Conservation (phyloP, 2,888 invertebrate genomes). For the Unio delphinus region DNA sequence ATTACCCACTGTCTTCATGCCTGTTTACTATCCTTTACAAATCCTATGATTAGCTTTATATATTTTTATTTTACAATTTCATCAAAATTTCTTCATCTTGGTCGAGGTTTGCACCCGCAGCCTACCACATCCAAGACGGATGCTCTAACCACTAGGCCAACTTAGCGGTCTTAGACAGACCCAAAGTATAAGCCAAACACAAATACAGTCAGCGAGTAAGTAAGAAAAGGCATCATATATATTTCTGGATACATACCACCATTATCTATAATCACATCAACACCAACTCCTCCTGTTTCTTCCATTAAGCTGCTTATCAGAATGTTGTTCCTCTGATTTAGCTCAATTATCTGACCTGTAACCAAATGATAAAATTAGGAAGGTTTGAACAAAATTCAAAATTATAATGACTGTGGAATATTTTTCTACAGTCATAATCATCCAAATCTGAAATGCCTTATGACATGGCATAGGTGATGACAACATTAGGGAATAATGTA, state of each 20-base stretch:
- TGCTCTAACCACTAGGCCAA: too few species aligned
- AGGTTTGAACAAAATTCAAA: neutral
- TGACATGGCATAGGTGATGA: too few species aligned
- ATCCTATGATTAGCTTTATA: too few species aligned
- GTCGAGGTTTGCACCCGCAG: too few species aligned
- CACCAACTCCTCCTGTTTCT: conserved; percentile 73
- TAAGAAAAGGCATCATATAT: neutral
- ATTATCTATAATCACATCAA: conserved; percentile 73
- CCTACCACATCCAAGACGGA: too few species aligned
- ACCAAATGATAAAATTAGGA: conserved; percentile 2
- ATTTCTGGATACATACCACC: conserved; percentile 59
- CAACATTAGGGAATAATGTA: too few species aligned
- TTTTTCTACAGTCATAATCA: too few species aligned
- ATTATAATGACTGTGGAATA: neutral
- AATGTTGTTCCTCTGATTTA: conserved; percentile 62
- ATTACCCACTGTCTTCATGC: too few species aligned
- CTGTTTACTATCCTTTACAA: too few species aligned
- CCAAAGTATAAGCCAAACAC: neutral
- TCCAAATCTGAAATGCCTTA: too few species aligned
- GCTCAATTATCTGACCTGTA: conserved; percentile 70
- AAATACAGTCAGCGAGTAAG: neutral
- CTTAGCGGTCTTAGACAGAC: neutral
- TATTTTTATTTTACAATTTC: too few species aligned
- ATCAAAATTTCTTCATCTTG: too few species aligned
- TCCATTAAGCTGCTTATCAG: conserved; percentile 70